Conservation (phyloP, 1,140 invertebrate species). For the Leptinotarsa undecemlineata region DNA sequence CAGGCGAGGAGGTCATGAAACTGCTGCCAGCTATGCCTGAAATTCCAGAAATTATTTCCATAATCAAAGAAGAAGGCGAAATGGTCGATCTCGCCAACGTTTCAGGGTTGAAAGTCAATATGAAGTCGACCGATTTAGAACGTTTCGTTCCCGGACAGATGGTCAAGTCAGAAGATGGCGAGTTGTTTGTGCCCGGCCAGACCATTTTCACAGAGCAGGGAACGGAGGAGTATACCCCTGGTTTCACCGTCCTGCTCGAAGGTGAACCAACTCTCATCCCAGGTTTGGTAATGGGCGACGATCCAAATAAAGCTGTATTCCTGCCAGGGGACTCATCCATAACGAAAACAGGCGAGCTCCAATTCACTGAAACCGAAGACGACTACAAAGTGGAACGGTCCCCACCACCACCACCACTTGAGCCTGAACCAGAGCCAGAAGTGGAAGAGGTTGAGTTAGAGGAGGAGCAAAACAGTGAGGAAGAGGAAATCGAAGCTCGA, state of each 20-base stretch:
- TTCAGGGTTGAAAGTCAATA: conserved; percentile 66
- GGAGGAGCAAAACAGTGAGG: conserved; percentile 47
- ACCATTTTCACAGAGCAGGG: conserved; percentile 68
- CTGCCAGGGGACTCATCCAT: conserved; percentile 64
- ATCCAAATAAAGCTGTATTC: conserved; percentile 57
- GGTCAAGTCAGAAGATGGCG: conserved; percentile 68
- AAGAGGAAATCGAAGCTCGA: conserved; percentile 39
- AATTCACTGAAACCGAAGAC: conserved; percentile 52
- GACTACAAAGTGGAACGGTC: conserved; percentile 38
- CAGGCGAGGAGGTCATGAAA: conserved; percentile 59
- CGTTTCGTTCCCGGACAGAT: conserved; percentile 64
- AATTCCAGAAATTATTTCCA: conserved; percentile 65
- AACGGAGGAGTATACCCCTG: conserved; percentile 68
- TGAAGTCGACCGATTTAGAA: conserved; percentile 57
- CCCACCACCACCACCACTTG: conserved; percentile 33
- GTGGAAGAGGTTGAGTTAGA: conserved; percentile 46
- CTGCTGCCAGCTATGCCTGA: conserved; percentile 65
- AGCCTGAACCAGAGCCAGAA: conserved; percentile 38
- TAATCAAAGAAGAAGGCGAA: conserved; percentile 63
- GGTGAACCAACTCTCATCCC: conserved; percentile 69
- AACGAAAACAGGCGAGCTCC: conserved; percentile 58
- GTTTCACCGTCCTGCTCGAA: conserved; percentile 70
- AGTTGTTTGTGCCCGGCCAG: conserved; percentile 73
- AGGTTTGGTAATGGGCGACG: conserved; percentile 53
- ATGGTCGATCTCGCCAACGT: conserved; percentile 63